Base-by-base conservation (phyloP, 1,140 invertebrate species). In the Psilanteris sp. region DNA sequence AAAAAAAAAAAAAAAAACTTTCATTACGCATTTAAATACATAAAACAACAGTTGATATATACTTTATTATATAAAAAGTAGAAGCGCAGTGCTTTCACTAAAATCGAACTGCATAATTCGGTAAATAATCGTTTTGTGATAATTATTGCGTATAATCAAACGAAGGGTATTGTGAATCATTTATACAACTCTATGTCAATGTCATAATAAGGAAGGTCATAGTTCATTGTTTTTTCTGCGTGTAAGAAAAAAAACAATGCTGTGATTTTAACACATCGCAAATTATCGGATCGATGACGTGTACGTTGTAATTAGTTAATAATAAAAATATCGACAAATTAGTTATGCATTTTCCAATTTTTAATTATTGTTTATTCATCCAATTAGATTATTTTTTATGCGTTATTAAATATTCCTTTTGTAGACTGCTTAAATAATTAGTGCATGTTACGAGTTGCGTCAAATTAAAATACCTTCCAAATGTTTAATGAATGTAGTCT, bases 101-200 rank as follows among this genome's bases (percentile, higher is more conserved):
- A 5, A 20, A 20, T 20, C 5, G 5, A 20, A 20, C 18, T 3
- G 18, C 46, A 39, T 46, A 70, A 70, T 70, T 59, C 34, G 43
- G 15, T 20, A 50, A 59, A 70, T 48, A 48, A 57, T 68, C 57
- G 59, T 31, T 52, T 32, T 13, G 24, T 43, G n/a, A 41, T 61
- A 61, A 71, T 70, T 70, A 44, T 70, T 34, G 54, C n/a, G 44
- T 43, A 22, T 36, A 27, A 59, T 61, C 46, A 5, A 71, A 71
- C 61, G 66, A 48, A 61, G 31, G 13, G n/a, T 37, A 54, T 11
- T 61, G 15, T 61, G 37, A 61, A 71, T 52, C 31, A 71, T 71
- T 71, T 26, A 71, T 71, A 36, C 18, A 61, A 61, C 13, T 71
- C 54, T 71, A 71, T 71, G 54, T 71, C 66, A 71, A 71, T 71